Conservation (phyloP, 2,113 vertebrate species). For the Mustela nigripes region DNA sequence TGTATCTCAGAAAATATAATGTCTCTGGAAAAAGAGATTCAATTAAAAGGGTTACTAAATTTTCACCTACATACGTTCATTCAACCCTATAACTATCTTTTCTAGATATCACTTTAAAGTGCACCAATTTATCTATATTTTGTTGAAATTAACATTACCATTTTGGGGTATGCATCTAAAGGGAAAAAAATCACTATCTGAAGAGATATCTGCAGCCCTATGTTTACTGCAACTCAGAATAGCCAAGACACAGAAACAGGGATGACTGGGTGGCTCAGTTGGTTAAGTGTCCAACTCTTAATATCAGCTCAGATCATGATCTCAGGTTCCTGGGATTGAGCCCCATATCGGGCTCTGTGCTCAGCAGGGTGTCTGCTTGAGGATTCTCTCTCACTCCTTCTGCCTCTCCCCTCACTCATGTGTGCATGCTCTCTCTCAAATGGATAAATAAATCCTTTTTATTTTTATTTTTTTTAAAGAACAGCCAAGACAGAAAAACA, state of each 20-base stretch:
- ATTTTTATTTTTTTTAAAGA: too few relatives aligned
- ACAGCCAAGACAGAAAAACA: too few relatives aligned
- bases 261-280: neutral
- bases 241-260: neutral
- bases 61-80: conserved; percentile 10
- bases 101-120: conserved; percentile 26
- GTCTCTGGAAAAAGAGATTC: neutral
- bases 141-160: conserved; percentile 22
- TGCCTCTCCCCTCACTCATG: too few relatives aligned
- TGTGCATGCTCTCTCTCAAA: too few relatives aligned
- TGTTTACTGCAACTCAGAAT: neutral
- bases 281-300: neutral
- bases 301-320: neutral
- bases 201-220: neutral
- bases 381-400: neutral
- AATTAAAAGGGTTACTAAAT: neutral
- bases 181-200: neutral
- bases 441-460: too few relatives aligned
- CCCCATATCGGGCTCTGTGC: neutral
- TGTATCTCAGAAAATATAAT: neutral
- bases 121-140: neutral
- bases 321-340: neutral
- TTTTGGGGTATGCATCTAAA: neutral
- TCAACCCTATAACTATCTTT: neutral
- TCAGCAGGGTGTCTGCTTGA: neutral